A percentile compares a stretch with the other conserved stretches of the same genome.
These are phyloP conservation scores for Istiophorus platypterus DNA, from an alignment of 2,113 vertebrate species.

Conservation along the genomic window DNA sequence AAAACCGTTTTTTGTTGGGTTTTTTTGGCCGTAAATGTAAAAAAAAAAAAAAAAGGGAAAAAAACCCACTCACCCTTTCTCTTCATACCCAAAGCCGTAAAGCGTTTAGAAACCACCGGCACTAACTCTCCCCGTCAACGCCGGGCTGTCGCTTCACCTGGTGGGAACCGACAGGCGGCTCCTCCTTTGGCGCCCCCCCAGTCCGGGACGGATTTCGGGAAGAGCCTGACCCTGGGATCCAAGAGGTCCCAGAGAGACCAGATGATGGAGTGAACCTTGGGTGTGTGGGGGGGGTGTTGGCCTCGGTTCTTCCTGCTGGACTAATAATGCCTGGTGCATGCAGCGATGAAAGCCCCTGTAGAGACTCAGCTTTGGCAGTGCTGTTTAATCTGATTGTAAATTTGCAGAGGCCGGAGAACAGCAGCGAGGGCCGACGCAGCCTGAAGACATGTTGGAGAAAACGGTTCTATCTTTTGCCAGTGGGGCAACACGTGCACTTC, in stretches of 20 bases:
- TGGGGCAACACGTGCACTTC: conserved; percentile 12
- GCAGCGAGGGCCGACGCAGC: neutral
- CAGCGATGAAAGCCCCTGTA: conserved; percentile 16
- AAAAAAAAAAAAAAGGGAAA: too few relatives aligned
- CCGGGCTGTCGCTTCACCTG: conserved; percentile 48
- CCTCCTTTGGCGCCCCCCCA: conserved; percentile 26
- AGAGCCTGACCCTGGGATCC: conserved; percentile 33
- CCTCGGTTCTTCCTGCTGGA: neutral
- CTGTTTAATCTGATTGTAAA: conserved; percentile 14
- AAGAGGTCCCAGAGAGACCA: conserved; percentile 57
- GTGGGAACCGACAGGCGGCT: neutral
- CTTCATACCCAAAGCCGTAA: conserved; percentile 50
- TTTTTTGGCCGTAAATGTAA: conserved; percentile 27
- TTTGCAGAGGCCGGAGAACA: neutral
- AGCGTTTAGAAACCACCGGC: conserved; percentile 36
- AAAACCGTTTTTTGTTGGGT: too few relatives aligned
- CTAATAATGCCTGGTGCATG: conserved; percentile 4
- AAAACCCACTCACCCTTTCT: neutral
- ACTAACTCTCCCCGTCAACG: conserved; percentile 45
- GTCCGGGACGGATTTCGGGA: conserved; percentile 47
- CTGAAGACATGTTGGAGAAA: conserved; percentile 7
- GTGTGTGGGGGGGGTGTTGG: too few relatives aligned
- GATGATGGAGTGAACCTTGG: conserved; percentile 30
- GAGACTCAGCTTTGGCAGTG: neutral
- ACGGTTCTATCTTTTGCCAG: neutral